These are phyloP conservation scores for Nemapogon koenigi DNA, from an alignment of 2,888 invertebrate genomes.

Conservation along the genomic window DNA sequence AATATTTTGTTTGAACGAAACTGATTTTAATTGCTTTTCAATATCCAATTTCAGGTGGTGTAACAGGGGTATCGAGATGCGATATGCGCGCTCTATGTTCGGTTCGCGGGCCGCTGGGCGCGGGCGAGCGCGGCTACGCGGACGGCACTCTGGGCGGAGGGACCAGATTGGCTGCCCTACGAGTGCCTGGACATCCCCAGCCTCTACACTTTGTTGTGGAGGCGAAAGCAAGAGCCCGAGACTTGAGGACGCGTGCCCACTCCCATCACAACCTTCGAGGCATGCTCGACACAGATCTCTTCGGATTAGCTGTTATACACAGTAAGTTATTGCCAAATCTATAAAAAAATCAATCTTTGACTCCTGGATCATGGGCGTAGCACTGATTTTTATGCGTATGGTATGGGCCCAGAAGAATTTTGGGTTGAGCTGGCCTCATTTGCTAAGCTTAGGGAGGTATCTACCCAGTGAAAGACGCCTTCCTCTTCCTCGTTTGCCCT, in stretches of 20 bases:
- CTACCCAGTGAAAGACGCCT: no score
- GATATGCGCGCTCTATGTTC: slow-evolving; percentile 81
- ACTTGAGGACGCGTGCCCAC: slow-evolving; percentile 82
- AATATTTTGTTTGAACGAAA: neutral
- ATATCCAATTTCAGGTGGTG: slow-evolving; percentile 40
- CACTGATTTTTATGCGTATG: no score
- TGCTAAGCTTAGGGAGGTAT: no score
- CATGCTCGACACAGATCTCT: slow-evolving; percentile 84
- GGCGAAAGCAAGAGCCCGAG: slow-evolving; percentile 84
- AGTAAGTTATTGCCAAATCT: no score
- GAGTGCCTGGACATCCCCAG: slow-evolving; percentile 63
- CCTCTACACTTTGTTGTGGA: slow-evolving; percentile 66
- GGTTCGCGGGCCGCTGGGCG: slow-evolving; percentile 84
- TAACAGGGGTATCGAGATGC: slow-evolving; percentile 61
- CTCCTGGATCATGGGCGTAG: no score
- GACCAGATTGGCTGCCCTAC: slow-evolving; percentile 70
- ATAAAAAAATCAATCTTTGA: no score
- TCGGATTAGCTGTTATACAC: slow-evolving; percentile 83
- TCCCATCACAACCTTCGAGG: slow-evolving; percentile 81
- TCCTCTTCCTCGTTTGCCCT: no score
- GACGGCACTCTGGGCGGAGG: slow-evolving; percentile 67
- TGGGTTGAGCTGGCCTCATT: no score
- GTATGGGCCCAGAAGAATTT: no score
- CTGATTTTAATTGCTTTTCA: no score
- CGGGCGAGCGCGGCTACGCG: slow-evolving; percentile 76